phyloP scores from a whole-genome alignment of 2,113 vertebrate genomes.

The Scartelaos histophorus region DNA sequence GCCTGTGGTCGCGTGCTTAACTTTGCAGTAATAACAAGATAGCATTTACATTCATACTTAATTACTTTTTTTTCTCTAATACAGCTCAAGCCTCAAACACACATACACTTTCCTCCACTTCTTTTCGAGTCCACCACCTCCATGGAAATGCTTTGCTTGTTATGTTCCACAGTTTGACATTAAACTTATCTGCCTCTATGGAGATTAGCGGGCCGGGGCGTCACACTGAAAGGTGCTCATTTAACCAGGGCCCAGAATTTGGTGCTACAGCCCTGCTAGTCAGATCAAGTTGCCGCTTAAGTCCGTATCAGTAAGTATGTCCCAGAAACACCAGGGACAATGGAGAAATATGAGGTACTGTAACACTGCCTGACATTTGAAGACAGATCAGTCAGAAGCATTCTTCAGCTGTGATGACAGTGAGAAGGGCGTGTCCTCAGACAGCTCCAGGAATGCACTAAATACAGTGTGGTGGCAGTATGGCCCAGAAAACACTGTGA shows the following conservation, averaged over 20 bases:
- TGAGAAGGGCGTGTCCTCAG: constrained; percentile 30
- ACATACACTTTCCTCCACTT: too few species aligned
- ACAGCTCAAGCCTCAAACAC: too few species aligned
- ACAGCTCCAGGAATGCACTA: constrained; percentile 23
- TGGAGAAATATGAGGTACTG: constrained; percentile 16
- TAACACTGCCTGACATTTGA: constrained; percentile 38
- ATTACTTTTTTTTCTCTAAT: not conserved
- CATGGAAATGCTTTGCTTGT: too few species aligned
- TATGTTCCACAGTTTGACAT: too few species aligned
- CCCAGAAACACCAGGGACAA: constrained; percentile 30
- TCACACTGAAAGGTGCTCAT: too few species aligned
- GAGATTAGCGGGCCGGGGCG: too few species aligned
- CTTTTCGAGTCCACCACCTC: too few species aligned
- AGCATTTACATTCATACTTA: constrained; percentile 40
- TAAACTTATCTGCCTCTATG: too few species aligned
- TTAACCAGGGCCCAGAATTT: too few species aligned
- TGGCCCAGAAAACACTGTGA: not conserved
- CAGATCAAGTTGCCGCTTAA: too few species aligned
- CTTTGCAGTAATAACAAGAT: constrained; percentile 46
- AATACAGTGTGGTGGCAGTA: constrained; percentile 2
- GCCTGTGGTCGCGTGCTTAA: constrained; percentile 45
- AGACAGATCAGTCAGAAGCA: constrained; percentile 37
- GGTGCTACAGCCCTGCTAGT: too few species aligned
- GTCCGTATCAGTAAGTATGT: not conserved
- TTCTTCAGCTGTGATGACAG: constrained; percentile 50